phyloP scores from a whole-genome alignment of 2,797 vertebrate species.

The Crypturellus tataupa region DNA sequence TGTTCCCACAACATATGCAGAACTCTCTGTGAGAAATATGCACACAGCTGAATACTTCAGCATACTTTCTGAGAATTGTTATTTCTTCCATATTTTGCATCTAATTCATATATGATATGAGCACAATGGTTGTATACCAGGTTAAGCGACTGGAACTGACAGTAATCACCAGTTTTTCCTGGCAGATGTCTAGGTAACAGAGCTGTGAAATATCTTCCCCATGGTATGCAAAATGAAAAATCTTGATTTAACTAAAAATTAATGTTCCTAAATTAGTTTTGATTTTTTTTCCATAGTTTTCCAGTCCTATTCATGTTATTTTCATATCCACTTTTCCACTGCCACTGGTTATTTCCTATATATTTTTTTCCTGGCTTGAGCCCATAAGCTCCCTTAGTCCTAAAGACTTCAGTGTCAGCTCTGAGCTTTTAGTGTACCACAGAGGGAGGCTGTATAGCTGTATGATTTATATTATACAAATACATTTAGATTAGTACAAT shows the following conservation, averaged over 20 bases:
- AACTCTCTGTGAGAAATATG: neutral
- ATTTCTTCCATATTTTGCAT: neutral
- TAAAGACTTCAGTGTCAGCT: neutral
- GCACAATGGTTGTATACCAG: fast-evolving
- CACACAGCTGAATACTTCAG: neutral
- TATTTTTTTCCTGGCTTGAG: neutral
- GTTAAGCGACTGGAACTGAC: neutral
- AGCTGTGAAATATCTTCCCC: neutral
- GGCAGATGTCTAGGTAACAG: neutral
- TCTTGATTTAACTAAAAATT: neutral
- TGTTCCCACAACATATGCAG: neutral
- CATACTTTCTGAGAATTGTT: neutral
- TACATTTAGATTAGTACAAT: neutral
- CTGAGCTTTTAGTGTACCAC: neutral
- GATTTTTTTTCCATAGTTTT: neutral
- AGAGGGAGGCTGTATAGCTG: neutral
- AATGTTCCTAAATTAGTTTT: neutral
- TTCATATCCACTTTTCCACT: neutral
- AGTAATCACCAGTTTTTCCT: neutral
- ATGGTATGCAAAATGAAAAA: neutral
- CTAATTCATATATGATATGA: neutral
- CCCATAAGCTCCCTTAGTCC: neutral
- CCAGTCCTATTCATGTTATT: neutral
- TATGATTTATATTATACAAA: neutral
- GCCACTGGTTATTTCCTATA: neutral